These are phyloP conservation scores for Mellilla xanthometata DNA, from an alignment of 2,888 invertebrate genomes.

Conservation along the genomic window DNA sequence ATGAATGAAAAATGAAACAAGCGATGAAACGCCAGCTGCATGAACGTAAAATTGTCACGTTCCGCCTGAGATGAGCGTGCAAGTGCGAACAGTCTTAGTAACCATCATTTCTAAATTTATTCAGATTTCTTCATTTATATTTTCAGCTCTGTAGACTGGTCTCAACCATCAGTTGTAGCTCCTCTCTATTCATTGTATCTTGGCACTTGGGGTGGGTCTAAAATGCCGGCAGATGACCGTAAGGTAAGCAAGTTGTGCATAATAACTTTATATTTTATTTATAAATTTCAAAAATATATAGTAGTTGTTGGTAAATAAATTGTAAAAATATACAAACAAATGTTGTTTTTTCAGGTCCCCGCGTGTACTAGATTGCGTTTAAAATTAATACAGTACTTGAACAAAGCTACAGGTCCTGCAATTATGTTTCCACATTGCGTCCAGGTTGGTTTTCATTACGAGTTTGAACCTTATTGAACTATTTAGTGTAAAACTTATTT, in stretches of 20 bases:
- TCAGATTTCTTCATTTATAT: too few species aligned
- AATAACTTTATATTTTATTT: neutral
- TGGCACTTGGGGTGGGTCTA: slow-evolving; percentile 84
- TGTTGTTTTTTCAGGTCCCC: slow-evolving; percentile 73
- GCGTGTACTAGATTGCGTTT: slow-evolving; percentile 92
- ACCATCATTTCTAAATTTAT: too few species aligned
- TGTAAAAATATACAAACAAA: too few species aligned
- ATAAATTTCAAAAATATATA: neutral
- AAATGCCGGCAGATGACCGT: slow-evolving; percentile 86
- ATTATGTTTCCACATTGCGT: slow-evolving; percentile 91
- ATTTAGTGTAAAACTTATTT: too few species aligned
- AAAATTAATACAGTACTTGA: slow-evolving; percentile 92
- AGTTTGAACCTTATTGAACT: too few species aligned
- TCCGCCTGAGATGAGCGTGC: too few species aligned
- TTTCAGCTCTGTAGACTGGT: slow-evolving; percentile 90
- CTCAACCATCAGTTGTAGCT: slow-evolving; percentile 84
- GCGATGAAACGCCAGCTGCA: too few species aligned
- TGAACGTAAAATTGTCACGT: too few species aligned
- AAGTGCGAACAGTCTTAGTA: too few species aligned
- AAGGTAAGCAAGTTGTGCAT: slow-evolving; percentile 59
- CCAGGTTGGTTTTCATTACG: too few species aligned
- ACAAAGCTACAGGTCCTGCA: slow-evolving; percentile 87
- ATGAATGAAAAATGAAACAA: too few species aligned
- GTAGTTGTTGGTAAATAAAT: too few species aligned
- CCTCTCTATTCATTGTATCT: slow-evolving; percentile 91